Conservation (phyloP, 2,797 vertebrate genomes). For the Falco columbarius region DNA sequence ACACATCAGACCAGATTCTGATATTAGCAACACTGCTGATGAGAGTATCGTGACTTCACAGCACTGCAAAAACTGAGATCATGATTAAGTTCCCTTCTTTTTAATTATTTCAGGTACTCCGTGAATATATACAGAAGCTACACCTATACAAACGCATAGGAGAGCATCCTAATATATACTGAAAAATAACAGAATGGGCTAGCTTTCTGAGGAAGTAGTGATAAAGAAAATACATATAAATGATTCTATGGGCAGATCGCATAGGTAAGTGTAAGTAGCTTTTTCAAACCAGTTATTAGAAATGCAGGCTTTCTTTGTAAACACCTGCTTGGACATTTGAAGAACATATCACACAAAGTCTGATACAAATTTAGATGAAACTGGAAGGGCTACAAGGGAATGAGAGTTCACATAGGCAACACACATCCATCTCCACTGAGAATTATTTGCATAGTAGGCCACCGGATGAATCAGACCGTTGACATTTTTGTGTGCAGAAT, state of each 20-base stretch:
- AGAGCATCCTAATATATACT: not conserved
- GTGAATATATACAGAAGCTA: not conserved
- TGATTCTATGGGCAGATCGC: constrained; percentile 3
- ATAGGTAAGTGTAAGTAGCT: not conserved
- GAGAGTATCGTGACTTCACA: not conserved
- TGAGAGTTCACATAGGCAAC: not conserved
- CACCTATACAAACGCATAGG: not conserved
- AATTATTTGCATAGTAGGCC: not conserved
- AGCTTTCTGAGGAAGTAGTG: constrained; percentile 16
- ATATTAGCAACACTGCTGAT: not conserved
- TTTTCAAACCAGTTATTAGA: constrained; percentile 17
- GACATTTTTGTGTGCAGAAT: not conserved
- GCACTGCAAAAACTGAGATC: not conserved
- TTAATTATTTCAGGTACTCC: not conserved
- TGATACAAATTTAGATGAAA: not conserved
- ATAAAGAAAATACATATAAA: constrained; percentile 3
- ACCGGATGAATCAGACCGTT: not conserved
- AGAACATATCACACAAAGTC: not conserved
- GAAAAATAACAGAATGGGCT: not conserved
- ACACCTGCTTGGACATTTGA: constrained; percentile 24
- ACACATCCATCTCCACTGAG: not conserved
- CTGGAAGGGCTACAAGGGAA: not conserved
- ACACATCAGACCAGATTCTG: not conserved
- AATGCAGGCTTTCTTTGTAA: constrained; percentile 36
- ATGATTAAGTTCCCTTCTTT: not conserved